Percentiles rank a stretch among this genome's conserved stretches.
These are phyloP conservation scores for Bufotes viridis DNA, from an alignment of 2,797 vertebrate genomes.

Conservation along the genomic window DNA sequence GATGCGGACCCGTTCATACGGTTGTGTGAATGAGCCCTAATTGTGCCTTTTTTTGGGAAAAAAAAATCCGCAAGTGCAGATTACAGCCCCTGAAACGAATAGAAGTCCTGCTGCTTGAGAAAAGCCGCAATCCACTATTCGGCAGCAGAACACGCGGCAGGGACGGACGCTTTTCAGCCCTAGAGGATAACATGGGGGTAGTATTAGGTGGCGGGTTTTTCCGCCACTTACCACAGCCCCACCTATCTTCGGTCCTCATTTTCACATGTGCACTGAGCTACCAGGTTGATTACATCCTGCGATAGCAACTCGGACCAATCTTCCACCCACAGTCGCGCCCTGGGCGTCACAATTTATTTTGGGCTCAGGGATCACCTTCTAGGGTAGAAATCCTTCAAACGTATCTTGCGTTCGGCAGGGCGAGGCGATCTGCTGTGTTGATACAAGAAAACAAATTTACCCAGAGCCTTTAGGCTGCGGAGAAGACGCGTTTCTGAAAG, in stretches of 20 bases:
- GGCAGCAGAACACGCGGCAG: too few relatives aligned
- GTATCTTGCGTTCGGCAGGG: not conserved
- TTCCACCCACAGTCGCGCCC: not conserved
- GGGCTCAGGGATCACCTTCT: not conserved
- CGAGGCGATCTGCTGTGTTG: conserved; percentile 11
- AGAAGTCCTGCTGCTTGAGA: too few relatives aligned
- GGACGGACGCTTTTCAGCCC: too few relatives aligned
- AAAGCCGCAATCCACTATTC: too few relatives aligned
- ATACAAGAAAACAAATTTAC: conserved; percentile 23
- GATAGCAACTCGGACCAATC: not conserved
- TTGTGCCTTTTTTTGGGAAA: too few relatives aligned
- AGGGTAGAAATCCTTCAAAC: not conserved
- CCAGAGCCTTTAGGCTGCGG: not conserved
- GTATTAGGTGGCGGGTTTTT: too few relatives aligned
- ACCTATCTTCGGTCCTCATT: not conserved
- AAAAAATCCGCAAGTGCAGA: too few relatives aligned
- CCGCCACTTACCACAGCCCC: not conserved
- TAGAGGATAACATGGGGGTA: too few relatives aligned
- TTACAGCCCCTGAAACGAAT: too few relatives aligned
- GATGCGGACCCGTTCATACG: too few relatives aligned
- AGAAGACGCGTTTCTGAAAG: not conserved
- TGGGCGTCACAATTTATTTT: not conserved
- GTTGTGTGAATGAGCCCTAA: too few relatives aligned
- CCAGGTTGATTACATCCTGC: not conserved
- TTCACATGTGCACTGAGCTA: not conserved